Conservation (phyloP, 2,113 vertebrate genomes). For the Myocastor coypus region DNA sequence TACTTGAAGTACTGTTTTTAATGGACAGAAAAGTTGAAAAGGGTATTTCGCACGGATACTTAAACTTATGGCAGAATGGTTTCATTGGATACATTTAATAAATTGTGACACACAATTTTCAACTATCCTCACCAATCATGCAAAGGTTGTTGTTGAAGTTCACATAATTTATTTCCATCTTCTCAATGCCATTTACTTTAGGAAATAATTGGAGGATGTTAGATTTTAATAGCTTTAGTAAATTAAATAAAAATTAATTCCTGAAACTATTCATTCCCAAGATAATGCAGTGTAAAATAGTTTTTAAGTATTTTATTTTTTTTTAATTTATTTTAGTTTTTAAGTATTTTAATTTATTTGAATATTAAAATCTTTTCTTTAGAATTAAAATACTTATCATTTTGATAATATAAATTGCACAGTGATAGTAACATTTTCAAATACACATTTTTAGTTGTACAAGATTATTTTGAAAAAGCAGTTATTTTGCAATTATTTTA, state of each 20-base stretch:
- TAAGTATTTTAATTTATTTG: not conserved
- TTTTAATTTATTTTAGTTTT: too few relatives aligned
- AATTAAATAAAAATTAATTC: slow-evolving; percentile 47
- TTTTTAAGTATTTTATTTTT: too few relatives aligned
- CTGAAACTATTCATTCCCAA: slow-evolving; percentile 56
- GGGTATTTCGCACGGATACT: not conserved
- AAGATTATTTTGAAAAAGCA: slow-evolving; percentile 25
- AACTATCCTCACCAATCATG: not conserved
- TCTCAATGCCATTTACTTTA: not conserved
- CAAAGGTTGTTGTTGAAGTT: not conserved
- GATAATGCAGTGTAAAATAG: slow-evolving; percentile 9
- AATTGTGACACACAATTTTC: not conserved
- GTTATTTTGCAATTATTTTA: slow-evolving; percentile 32
- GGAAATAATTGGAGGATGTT: not conserved
- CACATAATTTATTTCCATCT: not conserved
- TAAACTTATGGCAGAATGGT: slow-evolving; percentile 6
- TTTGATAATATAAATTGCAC: not conserved
- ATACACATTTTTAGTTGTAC: slow-evolving; percentile 8
- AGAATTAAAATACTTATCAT: not conserved
- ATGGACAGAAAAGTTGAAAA: not conserved
- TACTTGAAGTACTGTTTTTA: not conserved
- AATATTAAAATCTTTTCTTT: slow-evolving; percentile 43
- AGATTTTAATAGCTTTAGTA: slow-evolving; percentile 46
- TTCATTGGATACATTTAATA: not conserved
- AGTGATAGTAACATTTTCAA: slow-evolving; percentile 29